Evolutionary conservation across 2,113 vertebrate genomes (phyloP).

Genomic region (Polypterus senegalus): DNA sequence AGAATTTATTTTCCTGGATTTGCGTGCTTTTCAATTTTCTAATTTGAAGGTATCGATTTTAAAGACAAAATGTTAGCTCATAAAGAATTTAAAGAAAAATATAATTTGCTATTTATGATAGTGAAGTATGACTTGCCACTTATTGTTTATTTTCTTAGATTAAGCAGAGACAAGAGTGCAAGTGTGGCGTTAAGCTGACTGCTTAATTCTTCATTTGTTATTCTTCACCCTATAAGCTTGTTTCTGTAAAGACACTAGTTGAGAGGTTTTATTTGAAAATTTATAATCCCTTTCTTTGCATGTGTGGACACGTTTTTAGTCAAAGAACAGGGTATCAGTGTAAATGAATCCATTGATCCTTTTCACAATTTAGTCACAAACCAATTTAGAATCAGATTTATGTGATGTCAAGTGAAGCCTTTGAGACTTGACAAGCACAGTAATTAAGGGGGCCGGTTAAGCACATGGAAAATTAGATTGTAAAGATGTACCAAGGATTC

Average conservation of each 20-base stretch:
- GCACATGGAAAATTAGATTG: slow-evolving; percentile 34
- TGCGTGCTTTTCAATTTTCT: no score
- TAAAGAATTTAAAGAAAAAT: no score
- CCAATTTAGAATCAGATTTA: slow-evolving; percentile 61
- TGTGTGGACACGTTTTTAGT: slow-evolving; percentile 57
- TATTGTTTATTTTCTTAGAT: slow-evolving; percentile 13
- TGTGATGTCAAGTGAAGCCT: slow-evolving; percentile 56
- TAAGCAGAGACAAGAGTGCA: slow-evolving; percentile 4
- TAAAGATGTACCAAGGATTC: slow-evolving; percentile 14
- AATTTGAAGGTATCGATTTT: no score
- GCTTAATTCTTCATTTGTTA: slow-evolving; percentile 47
- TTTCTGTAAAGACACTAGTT: slow-evolving; percentile 28
- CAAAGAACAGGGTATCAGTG: slow-evolving; percentile 44
- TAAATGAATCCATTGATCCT: slow-evolving; percentile 80
- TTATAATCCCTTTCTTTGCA: slow-evolving; percentile 65
- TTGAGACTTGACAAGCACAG: slow-evolving; percentile 39
- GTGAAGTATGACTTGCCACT: slow-evolving; percentile 14
- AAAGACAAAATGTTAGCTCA: no score
- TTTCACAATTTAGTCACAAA: slow-evolving; percentile 52
- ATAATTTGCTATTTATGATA: slow-evolving; percentile 8
- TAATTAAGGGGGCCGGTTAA: slow-evolving; percentile 43
- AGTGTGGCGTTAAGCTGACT: slow-evolving; percentile 8
- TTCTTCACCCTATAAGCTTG: slow-evolving; percentile 32
- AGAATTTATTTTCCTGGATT: no score
- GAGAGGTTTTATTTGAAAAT: slow-evolving; percentile 40